Evolutionary conservation across 2,888 invertebrate genomes (phyloP), one percentile per base, ranked within the genome.

Genomic region (Lumbricus terrestris): DNA sequence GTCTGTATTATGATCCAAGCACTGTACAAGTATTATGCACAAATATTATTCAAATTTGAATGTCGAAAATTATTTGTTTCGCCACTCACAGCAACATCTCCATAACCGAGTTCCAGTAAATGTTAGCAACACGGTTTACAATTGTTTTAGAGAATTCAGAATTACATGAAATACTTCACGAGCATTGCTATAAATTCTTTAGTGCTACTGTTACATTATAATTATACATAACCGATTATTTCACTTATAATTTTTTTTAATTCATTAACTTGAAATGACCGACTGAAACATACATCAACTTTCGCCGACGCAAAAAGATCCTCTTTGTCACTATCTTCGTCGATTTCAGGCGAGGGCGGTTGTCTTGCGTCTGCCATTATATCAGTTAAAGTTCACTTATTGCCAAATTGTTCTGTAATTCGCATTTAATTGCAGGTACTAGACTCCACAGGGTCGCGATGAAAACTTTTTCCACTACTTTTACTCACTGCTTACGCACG

Each of bases 271-370:
- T 69, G 69, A 29, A 69, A 69, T 85, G 85, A 85, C 85, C 33
- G 33, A 16, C 18, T 34, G 85, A 83, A 83, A 85, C 85, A 85
- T 85, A 85, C 85, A 85, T 85, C 37, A 85, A 34, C 69, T 69
- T 69, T 69, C 69, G 69, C 69, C n/a, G 69, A 85, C 37, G 37
- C 85, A 85, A 85, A 85, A 34, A 85, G 85, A 34, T 85, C 85
- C n/a, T 69, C 69, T 85, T 37, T 85, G 34, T 85, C 85, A 8
- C 85, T 85, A 35, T 85, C 85, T 85, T 85, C 85, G 34, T 85
- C 85, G 18, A 23, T 85, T 37, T 23, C 18, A 34, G 18, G 85
- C 37, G 85, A 85, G 8, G 85, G 85, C 18, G 85, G 85, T 37
- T 85, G 35, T 37, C 85, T 85, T 85, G 16, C 35, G 35, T 85